Percentiles rank a stretch among this genome's conserved stretches.
Evolutionary conservation across 2,113 vertebrate species (phyloP).

Genomic region (Tetrao urogallus): DNA sequence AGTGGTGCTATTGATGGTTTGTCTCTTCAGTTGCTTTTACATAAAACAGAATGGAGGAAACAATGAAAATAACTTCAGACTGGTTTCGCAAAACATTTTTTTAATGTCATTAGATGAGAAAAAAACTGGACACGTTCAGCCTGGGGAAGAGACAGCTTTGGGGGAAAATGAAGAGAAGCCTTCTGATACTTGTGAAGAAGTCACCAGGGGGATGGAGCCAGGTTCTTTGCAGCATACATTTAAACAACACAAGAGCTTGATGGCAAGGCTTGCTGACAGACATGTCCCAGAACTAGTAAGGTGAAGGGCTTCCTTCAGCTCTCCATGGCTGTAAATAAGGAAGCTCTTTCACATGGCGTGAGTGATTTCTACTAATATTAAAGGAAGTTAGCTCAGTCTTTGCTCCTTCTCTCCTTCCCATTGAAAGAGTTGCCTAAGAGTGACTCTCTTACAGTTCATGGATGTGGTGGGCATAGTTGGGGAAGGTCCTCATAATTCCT

Average conservation of each 20-base stretch:
- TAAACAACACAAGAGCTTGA: background rate
- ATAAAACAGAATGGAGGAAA: background rate
- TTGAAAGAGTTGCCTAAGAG: background rate
- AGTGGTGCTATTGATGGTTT: fast-evolving
- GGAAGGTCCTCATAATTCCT: background rate
- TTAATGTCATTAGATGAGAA: background rate
- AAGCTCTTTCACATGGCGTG: background rate
- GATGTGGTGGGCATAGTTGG: background rate
- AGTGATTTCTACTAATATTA: constrained; percentile 49
- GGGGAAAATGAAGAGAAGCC: background rate
- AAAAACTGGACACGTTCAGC: background rate
- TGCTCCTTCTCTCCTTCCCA: background rate
- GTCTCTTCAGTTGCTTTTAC: background rate
- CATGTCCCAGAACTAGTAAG: background rate
- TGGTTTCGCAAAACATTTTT: background rate
- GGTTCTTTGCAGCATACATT: background rate
- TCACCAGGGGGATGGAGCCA: background rate
- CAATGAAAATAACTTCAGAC: background rate
- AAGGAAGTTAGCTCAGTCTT: constrained; percentile 12
- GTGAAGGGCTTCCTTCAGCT: background rate
- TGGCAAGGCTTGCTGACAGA: background rate
- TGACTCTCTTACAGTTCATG: background rate
- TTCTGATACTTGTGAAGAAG: background rate
- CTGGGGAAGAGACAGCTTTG: background rate
- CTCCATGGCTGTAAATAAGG: background rate